These are phyloP conservation scores for Eutolmus rufibarbis DNA, from an alignment of 2,888 invertebrate genomes.

Conservation along the genomic window DNA sequence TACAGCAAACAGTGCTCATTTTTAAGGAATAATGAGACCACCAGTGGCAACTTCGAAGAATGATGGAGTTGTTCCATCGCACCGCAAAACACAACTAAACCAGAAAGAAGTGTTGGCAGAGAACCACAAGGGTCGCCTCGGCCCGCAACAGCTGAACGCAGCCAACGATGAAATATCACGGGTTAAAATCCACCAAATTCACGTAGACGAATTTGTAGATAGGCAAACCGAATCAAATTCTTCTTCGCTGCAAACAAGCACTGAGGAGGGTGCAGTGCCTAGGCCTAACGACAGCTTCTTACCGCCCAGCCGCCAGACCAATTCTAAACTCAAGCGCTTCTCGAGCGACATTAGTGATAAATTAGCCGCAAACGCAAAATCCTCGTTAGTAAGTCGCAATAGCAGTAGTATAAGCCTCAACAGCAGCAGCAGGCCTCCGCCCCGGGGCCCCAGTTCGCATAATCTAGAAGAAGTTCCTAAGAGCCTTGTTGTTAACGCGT, in stretches of 20 bases:
- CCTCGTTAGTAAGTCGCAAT: not conserved
- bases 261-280: not conserved
- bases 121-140: constrained; percentile 16
- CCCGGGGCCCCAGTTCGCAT: not conserved
- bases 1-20: not conserved
- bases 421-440: not conserved
- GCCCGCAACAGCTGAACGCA: not conserved
- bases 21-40: constrained; percentile 43
- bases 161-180: not conserved
- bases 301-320: not conserved
- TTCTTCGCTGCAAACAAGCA: not conserved
- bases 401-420: constrained; percentile 3
- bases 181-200: not conserved
- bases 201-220: constrained; percentile 1
- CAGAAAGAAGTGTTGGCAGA: constrained; percentile 44
- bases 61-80: constrained; percentile 42
- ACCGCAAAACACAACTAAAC: constrained; percentile 24
- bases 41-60: constrained; percentile 42
- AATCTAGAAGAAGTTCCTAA: constrained; percentile 36
- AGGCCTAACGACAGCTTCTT: not conserved
- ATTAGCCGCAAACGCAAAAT: not conserved
- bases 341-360: constrained; percentile 41
- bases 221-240: not conserved
- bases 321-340: constrained; percentile 43
- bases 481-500: constrained; percentile 35